Conservation (phyloP, 1,140 invertebrate species). For the Scaptodrosophila lebanonensis region DNA sequence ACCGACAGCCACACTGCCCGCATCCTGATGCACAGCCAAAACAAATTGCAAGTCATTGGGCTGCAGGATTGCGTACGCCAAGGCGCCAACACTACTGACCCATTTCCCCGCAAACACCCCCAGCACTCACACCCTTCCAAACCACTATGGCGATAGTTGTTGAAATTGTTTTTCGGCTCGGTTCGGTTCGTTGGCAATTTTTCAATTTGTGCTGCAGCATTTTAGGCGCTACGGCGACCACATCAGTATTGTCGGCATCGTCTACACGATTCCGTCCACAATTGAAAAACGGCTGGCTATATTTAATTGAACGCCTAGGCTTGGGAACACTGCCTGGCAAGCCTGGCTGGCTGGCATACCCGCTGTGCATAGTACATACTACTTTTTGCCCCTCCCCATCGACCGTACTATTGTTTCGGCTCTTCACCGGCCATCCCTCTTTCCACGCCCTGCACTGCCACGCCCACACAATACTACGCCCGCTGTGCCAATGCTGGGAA, state of each 20-base stretch:
- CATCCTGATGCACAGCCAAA: background rate
- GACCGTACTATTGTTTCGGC: no score
- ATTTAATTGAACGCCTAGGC: slow-evolving; percentile 32
- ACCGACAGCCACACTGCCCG: no score
- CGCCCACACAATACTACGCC: slow-evolving; percentile 3
- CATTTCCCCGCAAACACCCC: no score
- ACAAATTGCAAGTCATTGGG: background rate
- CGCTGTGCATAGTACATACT: no score
- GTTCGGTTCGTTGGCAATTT: slow-evolving; percentile 23
- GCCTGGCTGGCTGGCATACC: no score
- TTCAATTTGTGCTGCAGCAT: slow-evolving; percentile 49
- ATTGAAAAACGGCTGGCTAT: slow-evolving; percentile 28
- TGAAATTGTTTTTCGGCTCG: slow-evolving; percentile 2
- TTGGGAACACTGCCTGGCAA: no score
- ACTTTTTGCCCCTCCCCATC: no score
- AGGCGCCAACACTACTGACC: no score
- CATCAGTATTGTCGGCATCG: no score
- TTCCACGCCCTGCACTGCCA: slow-evolving; percentile 10
- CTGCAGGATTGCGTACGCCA: background rate
- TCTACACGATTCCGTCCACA: no score
- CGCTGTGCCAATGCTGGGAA: slow-evolving; percentile 24
- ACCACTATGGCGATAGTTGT: slow-evolving; percentile 8
- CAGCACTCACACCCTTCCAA: no score
- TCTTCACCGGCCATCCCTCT: no score
- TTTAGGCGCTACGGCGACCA: slow-evolving; percentile 24